Conservation (phyloP, 2,113 vertebrate species). For the Epinephelus lanceolatus region DNA sequence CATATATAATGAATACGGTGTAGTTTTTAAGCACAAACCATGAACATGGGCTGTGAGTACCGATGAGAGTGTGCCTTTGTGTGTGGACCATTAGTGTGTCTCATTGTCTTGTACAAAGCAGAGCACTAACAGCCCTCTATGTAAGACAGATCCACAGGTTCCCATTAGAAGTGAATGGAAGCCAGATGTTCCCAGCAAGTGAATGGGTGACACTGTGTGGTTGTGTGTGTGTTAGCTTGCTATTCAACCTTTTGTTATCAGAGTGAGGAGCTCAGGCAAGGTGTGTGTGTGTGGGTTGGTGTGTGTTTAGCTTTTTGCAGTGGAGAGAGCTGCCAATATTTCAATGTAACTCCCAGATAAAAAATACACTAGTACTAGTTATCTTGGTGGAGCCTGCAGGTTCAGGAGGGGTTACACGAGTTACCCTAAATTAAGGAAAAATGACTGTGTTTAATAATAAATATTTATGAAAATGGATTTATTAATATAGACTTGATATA, state of each 20-base stretch:
- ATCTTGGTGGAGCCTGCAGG: not conserved
- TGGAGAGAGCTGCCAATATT: not conserved
- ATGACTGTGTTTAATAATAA: too few relatives aligned
- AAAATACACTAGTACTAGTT: not conserved
- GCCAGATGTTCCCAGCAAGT: slow-evolving; percentile 63
- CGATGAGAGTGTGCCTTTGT: not conserved
- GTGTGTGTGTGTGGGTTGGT: not conserved
- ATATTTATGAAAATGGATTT: not conserved
- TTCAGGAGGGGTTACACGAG: not conserved
- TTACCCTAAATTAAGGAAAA: not conserved
- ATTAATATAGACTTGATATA: not conserved
- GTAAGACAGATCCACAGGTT: slow-evolving; percentile 58
- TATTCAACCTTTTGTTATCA: slow-evolving; percentile 42
- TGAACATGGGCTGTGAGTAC: not conserved
- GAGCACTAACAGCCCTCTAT: slow-evolving; percentile 16
- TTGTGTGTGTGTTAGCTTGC: slow-evolving; percentile 11
- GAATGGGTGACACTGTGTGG: slow-evolving; percentile 45
- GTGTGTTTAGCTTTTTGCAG: slow-evolving; percentile 4
- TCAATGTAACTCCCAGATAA: not conserved
- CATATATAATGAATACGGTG: not conserved
- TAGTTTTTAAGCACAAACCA: not conserved
- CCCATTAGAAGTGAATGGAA: slow-evolving; percentile 54
- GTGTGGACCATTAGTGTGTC: slow-evolving; percentile 16
- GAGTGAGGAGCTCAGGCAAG: not conserved
- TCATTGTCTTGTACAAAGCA: slow-evolving; percentile 39